Evolutionary conservation across 2,888 invertebrate species (phyloP), one percentile per base, ranked within the genome.

Genomic region (Luperina testacea): DNA sequence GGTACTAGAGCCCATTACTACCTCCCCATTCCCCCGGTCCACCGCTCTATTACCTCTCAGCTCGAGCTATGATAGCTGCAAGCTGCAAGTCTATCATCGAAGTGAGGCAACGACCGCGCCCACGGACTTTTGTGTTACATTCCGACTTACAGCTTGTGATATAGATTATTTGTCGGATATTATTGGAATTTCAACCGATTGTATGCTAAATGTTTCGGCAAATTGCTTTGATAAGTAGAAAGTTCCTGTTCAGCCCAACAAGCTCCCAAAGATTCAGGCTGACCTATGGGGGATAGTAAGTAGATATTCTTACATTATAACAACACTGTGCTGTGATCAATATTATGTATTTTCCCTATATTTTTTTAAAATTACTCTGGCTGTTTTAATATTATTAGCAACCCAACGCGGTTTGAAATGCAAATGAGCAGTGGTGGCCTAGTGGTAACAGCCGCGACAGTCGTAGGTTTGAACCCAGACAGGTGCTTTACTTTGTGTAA

Each of bases 51-150:
- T 68, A 42, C 11, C 65, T 67, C 7, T n/a, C 5, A 59, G 15
- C 20, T 24, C 27, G 4, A 64, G 27, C 68, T 51, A 59, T 65
- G 7, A 72, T 48, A 72, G 59, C 72, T 53, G 48, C 69, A 69
- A 45, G 64, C 20, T 17, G n/a, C 70, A 64, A 70, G 84, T 77
- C 74, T 80, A 82, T 82, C 82, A 82, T 87, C 76, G 68, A 0
- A 61, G 80, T 83, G 71, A 70, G 79, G 83, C 82, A 89, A 81
- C 63, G 20, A 59, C 87, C 83, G 86, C 88, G 86, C 88, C 88
- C 85, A 85, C 87, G 45, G 48, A 77, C 84, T 80, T 72, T 82
- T 75, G 72, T 76, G 77, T 69, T 87, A 80, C 84, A 87, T 85
- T 85, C 85, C 84, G 7, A 57, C 59, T 75, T 68, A 79, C 77